Base-by-base conservation (phyloP, 2,888 invertebrate genomes). In the Cataglyphis livida region DNA sequence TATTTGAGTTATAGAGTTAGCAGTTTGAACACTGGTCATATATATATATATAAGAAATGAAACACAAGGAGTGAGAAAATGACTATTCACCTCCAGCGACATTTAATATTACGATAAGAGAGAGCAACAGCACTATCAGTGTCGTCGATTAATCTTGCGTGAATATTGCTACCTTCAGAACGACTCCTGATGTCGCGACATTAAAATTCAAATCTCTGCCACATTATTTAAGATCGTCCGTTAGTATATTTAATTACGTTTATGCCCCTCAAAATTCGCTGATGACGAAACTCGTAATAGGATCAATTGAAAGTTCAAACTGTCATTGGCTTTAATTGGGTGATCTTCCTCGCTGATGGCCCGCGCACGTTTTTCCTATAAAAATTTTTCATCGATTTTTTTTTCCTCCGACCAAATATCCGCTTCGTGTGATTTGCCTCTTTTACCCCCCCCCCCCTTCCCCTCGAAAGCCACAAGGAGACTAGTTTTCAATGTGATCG, bases 141-240 rank as follows among this genome's bases (percentile, higher is more conserved):
- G 75, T 21, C 28, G n/a, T 66, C 44, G 59, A 70, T 70, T 78
- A 78, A 78, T 78, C 78, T 78, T n/a, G 41, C 35, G 18, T 59
- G 18, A 59, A 59, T 44, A 70, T 32, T 44, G n/a, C 21, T 21
- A 44, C 7, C 18, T 41, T 54, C 41, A 18, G 18, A 66, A 41
- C 32, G 28, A 70, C 35, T 59, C 12, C 44, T 59, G 70, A 68
- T 59, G 66, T 65, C 51, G 51, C 75, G 25, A 64, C 75, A 79
- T 79, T 79, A 61, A 79, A 79, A 79, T 79, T 79, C 48, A 79
- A 79, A 79, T 18, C 44, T 35, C 59, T 10, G 57, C 9, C 59
- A 25, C 61, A 70, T 78, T 79, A 61, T 71, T 61, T 35, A 44
- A 71, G 21, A 35, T n/a, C 48, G 44, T 71, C 59, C 6, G 59